phyloP scores from a whole-genome alignment of 2,888 invertebrate species.

The Pachydiplax longipennis region DNA sequence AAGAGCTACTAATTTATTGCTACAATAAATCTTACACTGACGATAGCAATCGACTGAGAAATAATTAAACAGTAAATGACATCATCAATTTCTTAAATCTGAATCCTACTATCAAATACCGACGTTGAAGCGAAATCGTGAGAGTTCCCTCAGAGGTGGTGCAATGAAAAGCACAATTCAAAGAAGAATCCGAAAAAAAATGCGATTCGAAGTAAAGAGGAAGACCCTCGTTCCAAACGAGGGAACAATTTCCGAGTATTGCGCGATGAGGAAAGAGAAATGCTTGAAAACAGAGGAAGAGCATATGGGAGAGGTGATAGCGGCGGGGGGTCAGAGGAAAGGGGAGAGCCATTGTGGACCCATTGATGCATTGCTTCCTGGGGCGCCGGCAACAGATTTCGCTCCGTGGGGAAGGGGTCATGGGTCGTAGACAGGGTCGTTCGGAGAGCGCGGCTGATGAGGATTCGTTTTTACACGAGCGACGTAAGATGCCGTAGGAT shows the following conservation, averaged over 20 bases:
- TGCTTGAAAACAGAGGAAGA: neutral
- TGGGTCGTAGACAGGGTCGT: neutral
- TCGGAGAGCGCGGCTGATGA: neutral
- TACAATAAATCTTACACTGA: no score
- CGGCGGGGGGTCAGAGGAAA: neutral
- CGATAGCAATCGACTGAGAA: no score
- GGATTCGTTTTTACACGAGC: neutral
- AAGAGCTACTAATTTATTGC: no score
- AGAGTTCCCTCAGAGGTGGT: no score
- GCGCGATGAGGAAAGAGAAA: neutral
- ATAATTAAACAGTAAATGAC: no score
- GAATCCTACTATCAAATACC: no score
- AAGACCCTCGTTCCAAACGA: neutral
- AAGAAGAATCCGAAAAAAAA: neutral
- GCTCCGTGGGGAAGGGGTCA: neutral
- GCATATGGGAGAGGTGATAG: neutral
- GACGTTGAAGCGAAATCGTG: no score
- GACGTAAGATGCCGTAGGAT: neutral
- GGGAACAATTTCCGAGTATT: neutral
- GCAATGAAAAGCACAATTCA: no score
- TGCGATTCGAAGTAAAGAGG: neutral
- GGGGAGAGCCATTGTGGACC: neutral
- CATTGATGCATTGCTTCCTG: conserved; percentile 17
- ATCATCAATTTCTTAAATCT: no score
- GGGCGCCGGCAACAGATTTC: conserved; percentile 7